A percentile compares a stretch with the other conserved stretches of the same genome.
Conservation (phyloP, 2,888 invertebrate genomes). For the Melitaea athalia region DNA sequence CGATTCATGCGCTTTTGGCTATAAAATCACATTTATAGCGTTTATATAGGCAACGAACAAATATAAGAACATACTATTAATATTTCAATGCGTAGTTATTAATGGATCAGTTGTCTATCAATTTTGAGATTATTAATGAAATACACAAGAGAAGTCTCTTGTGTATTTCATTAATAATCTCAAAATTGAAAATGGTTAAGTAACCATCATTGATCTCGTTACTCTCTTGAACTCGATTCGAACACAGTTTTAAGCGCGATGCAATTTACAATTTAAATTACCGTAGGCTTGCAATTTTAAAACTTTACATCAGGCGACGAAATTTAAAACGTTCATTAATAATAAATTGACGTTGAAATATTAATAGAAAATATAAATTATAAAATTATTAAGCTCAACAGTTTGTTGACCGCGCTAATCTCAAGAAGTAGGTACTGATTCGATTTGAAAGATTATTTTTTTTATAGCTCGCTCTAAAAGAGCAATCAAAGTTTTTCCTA, state of each 20-base stretch:
- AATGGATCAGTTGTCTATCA: not conserved
- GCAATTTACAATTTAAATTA: constrained; percentile 34
- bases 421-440: no score
- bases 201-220: constrained; percentile 25
- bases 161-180: no score
- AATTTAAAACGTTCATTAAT: not conserved
- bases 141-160: not conserved
- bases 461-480: no score
- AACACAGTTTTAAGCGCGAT: constrained; percentile 16
- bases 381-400: no score
- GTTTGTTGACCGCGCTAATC: no score
- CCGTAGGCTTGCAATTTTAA: constrained; percentile 27
- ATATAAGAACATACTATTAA: not conserved
- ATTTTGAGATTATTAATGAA: not conserved
- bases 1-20: no score
- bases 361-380: not conserved
- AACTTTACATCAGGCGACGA: constrained; percentile 9
- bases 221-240: constrained; percentile 19
- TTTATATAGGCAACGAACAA: not conserved
- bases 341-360: not conserved
- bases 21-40: not conserved
- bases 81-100: no score
- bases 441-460: no score
- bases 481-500: no score
- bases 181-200: no score